Percentiles rank a stretch among this genome's conserved stretches.
Conservation (phyloP, 2,888 invertebrate genomes). For the Synanthedon andrenaeformis region DNA sequence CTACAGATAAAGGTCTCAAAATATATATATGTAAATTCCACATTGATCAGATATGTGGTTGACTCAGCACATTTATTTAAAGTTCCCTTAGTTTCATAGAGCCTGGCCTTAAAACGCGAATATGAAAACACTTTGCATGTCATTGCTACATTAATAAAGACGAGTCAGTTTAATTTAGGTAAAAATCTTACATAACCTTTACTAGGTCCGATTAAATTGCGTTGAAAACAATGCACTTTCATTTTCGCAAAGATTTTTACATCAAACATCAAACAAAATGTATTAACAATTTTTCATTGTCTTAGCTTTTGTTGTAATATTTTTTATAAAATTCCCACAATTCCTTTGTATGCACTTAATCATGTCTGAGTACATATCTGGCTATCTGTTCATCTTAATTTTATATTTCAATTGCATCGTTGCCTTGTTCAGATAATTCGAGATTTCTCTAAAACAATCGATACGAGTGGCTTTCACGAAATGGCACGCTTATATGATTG, state of each 20-base stretch:
- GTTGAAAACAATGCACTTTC: conserved; percentile 4
- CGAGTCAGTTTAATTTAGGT: too few relatives aligned
- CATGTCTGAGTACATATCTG: too few relatives aligned
- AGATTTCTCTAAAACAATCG: conserved; percentile 4
- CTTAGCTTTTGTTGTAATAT: background rate
- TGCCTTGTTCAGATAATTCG: background rate
- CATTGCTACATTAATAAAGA: too few relatives aligned
- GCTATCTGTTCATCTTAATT: conserved; percentile 13
- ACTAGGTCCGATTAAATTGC: background rate
- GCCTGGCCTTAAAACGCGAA: too few relatives aligned
- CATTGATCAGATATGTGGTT: too few relatives aligned
- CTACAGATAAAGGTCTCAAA: too few relatives aligned
- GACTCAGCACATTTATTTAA: too few relatives aligned
- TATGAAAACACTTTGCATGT: too few relatives aligned
- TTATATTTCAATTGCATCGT: conserved; percentile 4
- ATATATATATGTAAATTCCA: too few relatives aligned
- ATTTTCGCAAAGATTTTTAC: conserved; percentile 6
- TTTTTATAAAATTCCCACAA: conserved; percentile 22
- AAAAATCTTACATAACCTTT: too few relatives aligned
- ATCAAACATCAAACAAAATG: conserved; percentile 1
- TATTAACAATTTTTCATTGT: background rate
- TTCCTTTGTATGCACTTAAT: conserved; percentile 13
- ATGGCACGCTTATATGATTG: background rate
- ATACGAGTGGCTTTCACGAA: background rate
- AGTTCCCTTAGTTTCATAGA: too few relatives aligned